Evolutionary conservation across 2,113 vertebrate species (phyloP), one percentile per base, ranked within the genome.

Genomic region (Lasiurus borealis): DNA sequence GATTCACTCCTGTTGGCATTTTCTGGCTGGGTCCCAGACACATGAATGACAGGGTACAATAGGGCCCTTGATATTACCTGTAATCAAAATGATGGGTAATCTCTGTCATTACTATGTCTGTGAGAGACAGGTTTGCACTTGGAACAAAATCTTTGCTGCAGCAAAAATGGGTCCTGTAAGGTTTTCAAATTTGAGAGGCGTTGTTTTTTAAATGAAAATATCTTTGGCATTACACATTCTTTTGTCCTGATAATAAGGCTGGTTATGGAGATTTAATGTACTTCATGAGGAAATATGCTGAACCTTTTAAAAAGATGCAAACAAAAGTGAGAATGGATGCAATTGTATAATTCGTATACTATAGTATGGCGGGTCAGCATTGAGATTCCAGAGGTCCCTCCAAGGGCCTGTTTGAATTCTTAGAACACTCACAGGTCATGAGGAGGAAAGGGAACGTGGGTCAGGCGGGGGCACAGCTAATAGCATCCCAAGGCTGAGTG

Each of bases 51-150:
- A 44, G 8, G 40, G 86, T 76, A 86, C 57, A 96, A 73, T 23
- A 83, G 54, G 85, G 88, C 27, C 69, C 31, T 1, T 36, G 80
- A 83, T 97, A 81, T 91, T 66, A 40, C 86, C 36, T 69, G 16
- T 71, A 68, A 25, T 88, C 93, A 31, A 21, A 89, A 86, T 94
- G 88, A 59, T 46, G 66, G 40, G 77, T 86, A 71, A 78, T 85
- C 76, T 86, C 76, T 77, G 66, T 0, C 1, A 44, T 48, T 66
- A 9, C 80, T 69, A 3, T 7, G 23, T 75, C 40, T 1, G 2
- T 44, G 93, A 94, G 54, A 75, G 96, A 91, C 97, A 93, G 87
- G 36, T 44, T 12, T n/a, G 87, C 21, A 78, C 59, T 84, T 66
- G 62, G 66, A 76, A 44, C 25, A 76, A 88, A 95, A 48, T 36